Conservation (phyloP, 2,797 vertebrate genomes). For the Diplodus puntazzo region DNA sequence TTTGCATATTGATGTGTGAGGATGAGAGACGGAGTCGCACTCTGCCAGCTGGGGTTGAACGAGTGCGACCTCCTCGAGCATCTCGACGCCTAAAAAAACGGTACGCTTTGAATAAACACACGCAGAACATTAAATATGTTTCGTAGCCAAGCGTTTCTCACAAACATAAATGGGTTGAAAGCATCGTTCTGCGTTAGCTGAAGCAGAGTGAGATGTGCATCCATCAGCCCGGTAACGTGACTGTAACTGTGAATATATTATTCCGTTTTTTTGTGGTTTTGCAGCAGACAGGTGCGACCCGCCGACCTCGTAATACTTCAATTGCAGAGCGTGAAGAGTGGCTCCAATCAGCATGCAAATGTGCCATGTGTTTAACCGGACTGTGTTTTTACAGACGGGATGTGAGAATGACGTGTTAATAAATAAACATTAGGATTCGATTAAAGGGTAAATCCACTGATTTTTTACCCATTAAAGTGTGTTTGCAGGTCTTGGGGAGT, state of each 20-base stretch:
- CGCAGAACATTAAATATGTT: not conserved
- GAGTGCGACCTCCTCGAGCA: not conserved
- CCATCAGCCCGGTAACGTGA: not conserved
- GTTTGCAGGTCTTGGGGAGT: no score
- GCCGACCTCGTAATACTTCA: constrained; percentile 35
- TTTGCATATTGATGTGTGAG: constrained; percentile 1
- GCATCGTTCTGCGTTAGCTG: not conserved
- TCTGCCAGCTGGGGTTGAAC: constrained; percentile 3
- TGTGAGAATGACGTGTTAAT: constrained; percentile 6
- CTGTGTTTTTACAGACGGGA: constrained; percentile 17
- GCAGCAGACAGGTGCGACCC: constrained; percentile 41
- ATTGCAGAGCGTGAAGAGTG: constrained; percentile 17
- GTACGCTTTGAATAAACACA: constrained; percentile 7
- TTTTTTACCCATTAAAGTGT: no score
- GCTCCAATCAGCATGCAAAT: constrained; percentile 53
- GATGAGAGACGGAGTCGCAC: not conserved
- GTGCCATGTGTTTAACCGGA: constrained; percentile 24
- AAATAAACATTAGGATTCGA: constrained; percentile 3
- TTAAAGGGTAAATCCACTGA: no score
- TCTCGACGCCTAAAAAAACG: constrained; percentile 14
- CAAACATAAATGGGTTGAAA: not conserved
- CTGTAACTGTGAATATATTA: constrained; percentile 1
- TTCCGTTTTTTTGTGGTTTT: constrained; percentile 4
- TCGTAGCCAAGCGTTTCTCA: not conserved
- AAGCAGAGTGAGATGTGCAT: not conserved